Evolutionary conservation across 2,888 invertebrate species (phyloP).

Genomic region (Torymus aiolomorphi): DNA sequence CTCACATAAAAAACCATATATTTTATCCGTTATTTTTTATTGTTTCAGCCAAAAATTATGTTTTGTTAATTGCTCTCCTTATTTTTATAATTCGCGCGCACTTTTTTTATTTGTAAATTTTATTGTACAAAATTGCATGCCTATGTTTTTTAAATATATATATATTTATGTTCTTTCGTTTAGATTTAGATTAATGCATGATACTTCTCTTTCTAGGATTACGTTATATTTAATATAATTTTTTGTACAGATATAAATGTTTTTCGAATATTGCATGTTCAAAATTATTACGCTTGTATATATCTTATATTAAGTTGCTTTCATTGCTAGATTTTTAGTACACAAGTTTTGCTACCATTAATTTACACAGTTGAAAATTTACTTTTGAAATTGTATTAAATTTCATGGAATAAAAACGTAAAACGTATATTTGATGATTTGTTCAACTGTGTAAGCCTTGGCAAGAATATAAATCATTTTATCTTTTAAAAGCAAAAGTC

Average conservation of each 20-base stretch:
- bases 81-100: conserved; percentile 14
- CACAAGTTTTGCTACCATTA: neutral
- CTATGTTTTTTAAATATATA: conserved; percentile 2
- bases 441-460: neutral
- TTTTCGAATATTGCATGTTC: conserved; percentile 29
- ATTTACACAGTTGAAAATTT: conserved; percentile 1
- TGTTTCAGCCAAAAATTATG: conserved; percentile 36
- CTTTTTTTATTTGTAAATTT: neutral
- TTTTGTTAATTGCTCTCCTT: neutral
- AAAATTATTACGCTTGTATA: conserved; percentile 27
- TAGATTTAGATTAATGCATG: conserved; percentile 23
- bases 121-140: conserved; percentile 44
- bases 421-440: too few relatives aligned
- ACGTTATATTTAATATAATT: neutral
- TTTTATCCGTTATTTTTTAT: conserved; percentile 22
- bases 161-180: neutral
- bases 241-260: conserved; percentile 8
- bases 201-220: conserved; percentile 10
- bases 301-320: conserved; percentile 32
- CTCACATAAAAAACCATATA: neutral
- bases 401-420: too few relatives aligned
- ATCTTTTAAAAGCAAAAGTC: conserved; percentile 10
- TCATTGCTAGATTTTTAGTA: conserved; percentile 2
- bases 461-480: neutral
- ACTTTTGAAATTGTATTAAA: neutral